Base-by-base conservation (phyloP, 2,888 invertebrate species). In the Silvanus unidentatus region DNA sequence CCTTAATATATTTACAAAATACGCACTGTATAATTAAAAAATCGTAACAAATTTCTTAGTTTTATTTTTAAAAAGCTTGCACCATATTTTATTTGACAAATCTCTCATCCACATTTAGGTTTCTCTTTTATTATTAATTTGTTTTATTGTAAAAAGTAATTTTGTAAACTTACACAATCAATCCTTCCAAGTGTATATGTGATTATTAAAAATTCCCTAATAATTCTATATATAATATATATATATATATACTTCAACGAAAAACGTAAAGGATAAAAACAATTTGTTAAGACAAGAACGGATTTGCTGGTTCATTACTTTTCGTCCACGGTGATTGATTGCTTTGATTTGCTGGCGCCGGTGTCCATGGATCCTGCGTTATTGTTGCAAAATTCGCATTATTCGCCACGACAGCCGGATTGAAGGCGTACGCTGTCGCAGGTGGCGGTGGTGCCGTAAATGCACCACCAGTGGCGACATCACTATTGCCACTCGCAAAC, bases 221-320 rank as follows among this genome's bases (percentile, higher is more conserved):
- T n/a, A 22, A 22, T 22, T 22, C 22, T 22, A 22, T 22, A 5
- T 22, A 22, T 27, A 40, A 11, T 22, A 12, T 39, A 39, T 39
- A 11, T 39, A 22, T 39, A n/a, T 28, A 39, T 12, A 40, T 40
- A 28, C 4, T 29, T 12, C 9, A 40, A 8, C 14, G 6, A 28
- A 13, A 15, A 27, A 28, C 12, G 13, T 11, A 40, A 22, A 42
- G 22, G 8, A 22, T 5, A 5, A 22, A 22, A 22, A 22, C 4
- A 22, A 22, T 22, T 22, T 32, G 32, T 71, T 81, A 82, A 73
- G 82, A 82, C 56, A 82, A 77, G 73, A 82, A 82, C 16, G 82
- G 82, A 69, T 82, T 82, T 50, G 81, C 80, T 28, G 71, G 58
- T 44, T 62, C 60, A 42, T 55, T 57, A 43, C 49, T 55, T 45